phyloP scores from a whole-genome alignment of 2,888 invertebrate species.

The Pomacea canaliculata region DNA sequence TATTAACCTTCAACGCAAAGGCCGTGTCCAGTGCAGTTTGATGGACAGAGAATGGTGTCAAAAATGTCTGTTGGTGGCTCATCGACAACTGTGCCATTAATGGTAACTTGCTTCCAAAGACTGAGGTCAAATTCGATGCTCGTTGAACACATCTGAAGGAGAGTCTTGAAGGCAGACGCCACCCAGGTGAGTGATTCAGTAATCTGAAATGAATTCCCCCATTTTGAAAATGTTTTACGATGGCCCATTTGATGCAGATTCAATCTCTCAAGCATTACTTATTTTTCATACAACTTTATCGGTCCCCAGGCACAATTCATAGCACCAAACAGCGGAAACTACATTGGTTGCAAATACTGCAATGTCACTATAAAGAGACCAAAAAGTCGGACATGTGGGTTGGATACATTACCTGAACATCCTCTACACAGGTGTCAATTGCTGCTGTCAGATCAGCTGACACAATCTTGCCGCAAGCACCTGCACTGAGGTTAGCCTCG shows the following conservation, averaged over 20 bases:
- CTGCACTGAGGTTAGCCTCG: conserved; percentile 28
- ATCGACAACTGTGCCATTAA: conserved; percentile 30
- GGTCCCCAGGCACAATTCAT: too few relatives aligned
- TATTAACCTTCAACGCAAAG: conserved; percentile 41
- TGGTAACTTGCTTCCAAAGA: conserved; percentile 34
- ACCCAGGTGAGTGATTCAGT: conserved; percentile 38
- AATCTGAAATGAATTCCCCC: conserved; percentile 30
- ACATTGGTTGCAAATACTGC: too few relatives aligned
- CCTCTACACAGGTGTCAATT: conserved; percentile 48
- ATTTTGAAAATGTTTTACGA: too few relatives aligned
- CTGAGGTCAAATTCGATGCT: conserved; percentile 35
- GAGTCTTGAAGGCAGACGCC: conserved; percentile 34
- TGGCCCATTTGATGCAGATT: too few relatives aligned
- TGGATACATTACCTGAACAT: conserved; percentile 43
- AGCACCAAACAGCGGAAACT: too few relatives aligned
- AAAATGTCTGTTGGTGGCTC: conserved; percentile 35
- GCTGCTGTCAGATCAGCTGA: conserved; percentile 47
- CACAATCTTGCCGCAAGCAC: conserved; percentile 36
- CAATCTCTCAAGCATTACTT: too few relatives aligned
- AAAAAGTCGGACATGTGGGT: too few relatives aligned
- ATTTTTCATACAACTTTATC: too few relatives aligned
- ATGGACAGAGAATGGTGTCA: conserved; percentile 41
- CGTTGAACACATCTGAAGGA: conserved; percentile 39
- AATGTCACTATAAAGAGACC: too few relatives aligned
- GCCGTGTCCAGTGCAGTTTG: conserved; percentile 48